Conservation (phyloP, 1,140 invertebrate genomes). For the Lepidurus packardi region DNA sequence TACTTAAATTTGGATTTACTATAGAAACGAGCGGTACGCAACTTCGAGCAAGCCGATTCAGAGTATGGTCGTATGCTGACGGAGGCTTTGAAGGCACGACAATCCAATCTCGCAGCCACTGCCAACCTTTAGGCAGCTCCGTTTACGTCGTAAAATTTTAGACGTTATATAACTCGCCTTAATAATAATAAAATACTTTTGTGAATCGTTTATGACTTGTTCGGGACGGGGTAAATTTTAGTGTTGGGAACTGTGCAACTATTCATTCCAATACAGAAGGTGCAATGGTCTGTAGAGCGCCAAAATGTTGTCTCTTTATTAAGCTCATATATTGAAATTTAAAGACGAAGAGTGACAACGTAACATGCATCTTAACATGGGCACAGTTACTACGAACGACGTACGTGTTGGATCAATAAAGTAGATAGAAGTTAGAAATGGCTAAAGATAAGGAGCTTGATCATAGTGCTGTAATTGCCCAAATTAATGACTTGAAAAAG, state of each 20-base stretch:
- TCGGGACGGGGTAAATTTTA: not conserved
- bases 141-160: not conserved
- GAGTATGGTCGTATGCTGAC: conserved; percentile 39
- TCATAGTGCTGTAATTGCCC: not conserved
- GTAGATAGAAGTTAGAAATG: not conserved
- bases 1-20: not conserved
- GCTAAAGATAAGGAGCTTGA: conserved; percentile 1
- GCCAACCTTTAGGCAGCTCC: conserved; percentile 25
- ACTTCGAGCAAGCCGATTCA: conserved; percentile 53
- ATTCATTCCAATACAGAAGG: not conserved
- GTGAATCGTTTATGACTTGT: not conserved
- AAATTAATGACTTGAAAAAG: conserved; percentile 4
- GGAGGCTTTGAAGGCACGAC: conserved; percentile 28
- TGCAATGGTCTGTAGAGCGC: not conserved
- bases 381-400: not conserved
- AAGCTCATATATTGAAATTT: too few relatives aligned
- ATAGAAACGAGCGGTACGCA: conserved; percentile 64
- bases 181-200: not conserved
- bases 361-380: not conserved
- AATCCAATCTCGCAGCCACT: not conserved
- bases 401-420: not conserved
- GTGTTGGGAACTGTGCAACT: conserved; percentile 1
- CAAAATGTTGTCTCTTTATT: too few relatives aligned
- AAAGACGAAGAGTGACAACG: not conserved
- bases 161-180: not conserved